Percentiles rank a stretch among this genome's conserved stretches.
phyloP scores from a whole-genome alignment of 2,113 vertebrate genomes.

The Cyanoramphus novaezelandiae region DNA sequence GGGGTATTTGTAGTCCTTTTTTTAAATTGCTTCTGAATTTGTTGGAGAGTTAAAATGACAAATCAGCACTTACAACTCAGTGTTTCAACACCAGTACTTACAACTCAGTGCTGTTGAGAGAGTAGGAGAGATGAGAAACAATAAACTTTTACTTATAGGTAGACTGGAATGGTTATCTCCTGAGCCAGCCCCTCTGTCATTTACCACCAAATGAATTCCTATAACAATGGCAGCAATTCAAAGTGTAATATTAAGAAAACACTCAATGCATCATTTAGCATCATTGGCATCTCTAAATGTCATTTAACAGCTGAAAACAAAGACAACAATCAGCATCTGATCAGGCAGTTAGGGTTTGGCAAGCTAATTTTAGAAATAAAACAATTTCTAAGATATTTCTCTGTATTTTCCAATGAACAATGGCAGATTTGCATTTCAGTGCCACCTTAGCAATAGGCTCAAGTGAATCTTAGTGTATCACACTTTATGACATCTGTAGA shows the following conservation, averaged over 20 bases:
- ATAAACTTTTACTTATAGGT: neutral
- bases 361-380: neutral
- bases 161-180: neutral
- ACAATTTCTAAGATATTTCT: neutral
- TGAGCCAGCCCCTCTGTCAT: neutral
- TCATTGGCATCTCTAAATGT: neutral
- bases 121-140: neutral
- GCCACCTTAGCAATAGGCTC: neutral
- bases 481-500: neutral
- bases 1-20: neutral
- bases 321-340: neutral
- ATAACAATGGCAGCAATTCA: neutral
- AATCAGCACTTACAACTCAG: neutral
- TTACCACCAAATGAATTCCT: neutral
- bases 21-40: neutral
- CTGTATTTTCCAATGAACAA: neutral
- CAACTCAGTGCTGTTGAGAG: neutral
- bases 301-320: neutral
- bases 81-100: neutral
- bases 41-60: neutral
- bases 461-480: neutral
- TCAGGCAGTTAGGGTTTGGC: neutral
- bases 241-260: neutral
- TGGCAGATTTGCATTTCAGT: neutral
- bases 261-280: neutral